Evolutionary conservation across 2,797 vertebrate genomes (phyloP).

Genomic region (Pampus argenteus): DNA sequence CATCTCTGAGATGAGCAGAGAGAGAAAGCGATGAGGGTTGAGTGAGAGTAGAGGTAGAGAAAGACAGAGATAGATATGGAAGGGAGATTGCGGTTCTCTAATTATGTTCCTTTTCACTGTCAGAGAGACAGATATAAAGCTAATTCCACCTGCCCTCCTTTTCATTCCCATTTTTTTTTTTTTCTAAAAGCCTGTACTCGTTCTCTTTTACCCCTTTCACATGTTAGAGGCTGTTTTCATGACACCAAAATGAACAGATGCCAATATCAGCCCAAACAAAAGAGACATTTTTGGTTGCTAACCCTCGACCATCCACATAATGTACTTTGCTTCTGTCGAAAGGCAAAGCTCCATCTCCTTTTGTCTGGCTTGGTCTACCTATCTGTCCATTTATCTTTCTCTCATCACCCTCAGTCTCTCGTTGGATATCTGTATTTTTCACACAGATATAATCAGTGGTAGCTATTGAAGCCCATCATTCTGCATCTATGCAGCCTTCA

Average conservation of each 20-base stretch:
- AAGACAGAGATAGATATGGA: conserved; percentile 59
- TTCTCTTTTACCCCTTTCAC: conserved; percentile 63
- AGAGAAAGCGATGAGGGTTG: conserved; percentile 64
- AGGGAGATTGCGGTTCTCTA: conserved; percentile 73
- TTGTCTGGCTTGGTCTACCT: background rate
- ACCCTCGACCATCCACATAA: conserved; percentile 29
- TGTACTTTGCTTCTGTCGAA: conserved; percentile 20
- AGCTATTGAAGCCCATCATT: conserved; percentile 20
- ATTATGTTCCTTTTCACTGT: conserved; percentile 75
- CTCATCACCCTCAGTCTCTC: conserved; percentile 4
- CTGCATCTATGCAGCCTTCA: conserved; percentile 2
- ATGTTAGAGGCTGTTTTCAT: conserved; percentile 57
- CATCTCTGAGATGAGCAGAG: conserved; percentile 62
- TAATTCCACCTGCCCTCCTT: conserved; percentile 72
- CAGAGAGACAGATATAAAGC: conserved; percentile 63
- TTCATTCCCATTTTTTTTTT: conserved; percentile 39
- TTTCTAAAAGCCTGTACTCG: conserved; percentile 53
- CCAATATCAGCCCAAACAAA: conserved; percentile 66
- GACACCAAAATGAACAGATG: conserved; percentile 67
- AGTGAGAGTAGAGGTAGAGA: conserved; percentile 64
- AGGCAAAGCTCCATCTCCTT: conserved; percentile 42
- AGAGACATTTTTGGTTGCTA: conserved; percentile 51
- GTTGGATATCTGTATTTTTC: conserved; percentile 19
- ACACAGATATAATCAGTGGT: conserved; percentile 4
- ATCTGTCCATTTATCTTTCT: conserved; percentile 34